These are phyloP conservation scores for Pomacea maculata DNA, from an alignment of 1,140 invertebrate species.

Conservation along the genomic window DNA sequence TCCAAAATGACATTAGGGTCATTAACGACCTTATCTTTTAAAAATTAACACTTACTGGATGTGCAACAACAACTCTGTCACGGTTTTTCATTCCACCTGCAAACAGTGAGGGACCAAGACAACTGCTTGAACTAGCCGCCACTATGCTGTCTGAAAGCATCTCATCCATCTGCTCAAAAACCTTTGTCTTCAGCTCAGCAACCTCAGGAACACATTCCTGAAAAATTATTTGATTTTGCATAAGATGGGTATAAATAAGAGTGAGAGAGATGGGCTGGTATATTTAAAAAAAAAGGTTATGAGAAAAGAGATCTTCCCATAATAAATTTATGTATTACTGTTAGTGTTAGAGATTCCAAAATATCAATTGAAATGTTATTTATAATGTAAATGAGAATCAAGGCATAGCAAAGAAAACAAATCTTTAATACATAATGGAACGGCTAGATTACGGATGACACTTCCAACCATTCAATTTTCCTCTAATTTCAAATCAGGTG, in stretches of 20 bases:
- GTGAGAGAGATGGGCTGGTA: no score
- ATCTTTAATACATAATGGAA: no score
- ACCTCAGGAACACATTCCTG: conserved; percentile 83
- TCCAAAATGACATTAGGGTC: no score
- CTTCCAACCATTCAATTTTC: neutral
- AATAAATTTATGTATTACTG: no score
- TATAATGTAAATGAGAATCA: no score
- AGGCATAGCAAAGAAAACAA: no score
- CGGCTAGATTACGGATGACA: no score
- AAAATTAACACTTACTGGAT: conserved; percentile 76
- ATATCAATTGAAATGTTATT: no score
- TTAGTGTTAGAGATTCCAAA: no score
- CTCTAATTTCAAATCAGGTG: neutral
- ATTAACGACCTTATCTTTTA: neutral
- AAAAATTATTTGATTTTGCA: neutral
- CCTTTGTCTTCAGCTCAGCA: conserved; percentile 83
- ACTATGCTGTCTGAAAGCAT: conserved; percentile 71
- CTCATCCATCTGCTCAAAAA: conserved; percentile 82
- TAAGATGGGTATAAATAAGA: no score
- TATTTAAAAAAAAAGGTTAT: no score
- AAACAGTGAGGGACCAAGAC: conserved; percentile 86
- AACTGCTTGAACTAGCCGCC: conserved; percentile 90
- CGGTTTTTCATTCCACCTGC: conserved; percentile 80
- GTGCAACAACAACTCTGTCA: conserved; percentile 81
- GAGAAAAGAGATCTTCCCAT: no score